Evolutionary conservation across 2,888 invertebrate genomes (phyloP).

Genomic region (Cephus sareptanus): DNA sequence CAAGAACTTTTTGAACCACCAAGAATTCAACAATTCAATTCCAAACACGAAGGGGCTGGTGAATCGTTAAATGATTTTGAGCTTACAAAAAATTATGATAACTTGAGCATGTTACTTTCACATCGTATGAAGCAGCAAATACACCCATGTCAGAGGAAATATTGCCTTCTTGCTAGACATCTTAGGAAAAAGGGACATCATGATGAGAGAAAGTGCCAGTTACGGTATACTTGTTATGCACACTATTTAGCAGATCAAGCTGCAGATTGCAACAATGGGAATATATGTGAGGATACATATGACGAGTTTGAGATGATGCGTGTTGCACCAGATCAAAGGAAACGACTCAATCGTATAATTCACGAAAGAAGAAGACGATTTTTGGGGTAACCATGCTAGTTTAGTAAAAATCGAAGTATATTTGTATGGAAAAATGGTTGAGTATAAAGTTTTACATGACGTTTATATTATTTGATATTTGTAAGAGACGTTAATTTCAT

Average conservation of each 20-base stretch:
- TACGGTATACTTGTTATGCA: slow-evolving; percentile 15
- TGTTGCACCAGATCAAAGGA: slow-evolving; percentile 21
- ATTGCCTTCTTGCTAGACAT: slow-evolving; percentile 35
- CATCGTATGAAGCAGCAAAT: slow-evolving; percentile 38
- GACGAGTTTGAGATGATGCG: slow-evolving; percentile 41
- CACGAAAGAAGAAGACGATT: slow-evolving; percentile 35
- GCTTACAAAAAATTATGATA: slow-evolving; percentile 24
- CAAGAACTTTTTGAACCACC: not conserved
- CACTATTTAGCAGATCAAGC: slow-evolving; percentile 17
- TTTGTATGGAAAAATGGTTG: not conserved
- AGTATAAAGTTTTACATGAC: not conserved
- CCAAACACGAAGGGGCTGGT: not conserved
- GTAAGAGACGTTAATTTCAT: not conserved
- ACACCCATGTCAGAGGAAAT: slow-evolving; percentile 33
- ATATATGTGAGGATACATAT: slow-evolving; percentile 41
- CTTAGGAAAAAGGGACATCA: slow-evolving; percentile 28
- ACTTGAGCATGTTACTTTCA: slow-evolving; percentile 41
- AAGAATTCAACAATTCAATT: not conserved
- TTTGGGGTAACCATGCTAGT: slow-evolving; percentile 36
- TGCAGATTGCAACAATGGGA: slow-evolving; percentile 37
- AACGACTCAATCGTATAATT: slow-evolving; percentile 30
- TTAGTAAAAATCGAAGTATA: not conserved
- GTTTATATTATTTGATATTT: not conserved
- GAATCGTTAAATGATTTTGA: slow-evolving; percentile 22
- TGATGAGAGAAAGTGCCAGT: slow-evolving; percentile 35